Evolutionary conservation across 2,797 vertebrate species (phyloP).

Genomic region (Dryobates pubescens): DNA sequence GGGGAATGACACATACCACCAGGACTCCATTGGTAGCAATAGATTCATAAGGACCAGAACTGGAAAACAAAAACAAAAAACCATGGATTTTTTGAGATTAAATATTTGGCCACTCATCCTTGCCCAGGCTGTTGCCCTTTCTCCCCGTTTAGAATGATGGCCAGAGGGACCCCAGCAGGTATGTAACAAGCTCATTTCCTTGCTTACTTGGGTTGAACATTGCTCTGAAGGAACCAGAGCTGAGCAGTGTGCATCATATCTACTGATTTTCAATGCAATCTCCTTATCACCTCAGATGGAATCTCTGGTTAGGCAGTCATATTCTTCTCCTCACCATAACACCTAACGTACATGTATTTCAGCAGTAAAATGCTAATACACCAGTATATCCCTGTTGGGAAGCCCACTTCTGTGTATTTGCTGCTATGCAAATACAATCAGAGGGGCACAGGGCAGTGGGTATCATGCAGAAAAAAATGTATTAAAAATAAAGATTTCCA

Average conservation of each 20-base stretch:
- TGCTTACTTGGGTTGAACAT: not conserved
- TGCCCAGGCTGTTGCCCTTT: not conserved
- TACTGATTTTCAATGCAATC: not conserved
- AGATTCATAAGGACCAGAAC: constrained; percentile 71
- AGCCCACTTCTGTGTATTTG: not conserved
- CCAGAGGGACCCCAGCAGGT: not conserved
- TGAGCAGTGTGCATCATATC: not conserved
- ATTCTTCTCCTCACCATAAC: not conserved
- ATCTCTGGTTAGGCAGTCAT: not conserved
- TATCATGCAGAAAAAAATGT: not conserved
- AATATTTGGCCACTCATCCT: not conserved
- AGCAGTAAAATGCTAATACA: accelerated
- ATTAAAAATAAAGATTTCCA: not conserved
- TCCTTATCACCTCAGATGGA: not conserved
- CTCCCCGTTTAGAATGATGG: not conserved
- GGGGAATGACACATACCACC: constrained; percentile 78
- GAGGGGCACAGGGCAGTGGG: not conserved
- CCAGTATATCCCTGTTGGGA: not conserved
- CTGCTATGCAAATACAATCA: not conserved
- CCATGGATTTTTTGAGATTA: not conserved
- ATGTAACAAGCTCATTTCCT: not conserved
- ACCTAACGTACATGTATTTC: not conserved
- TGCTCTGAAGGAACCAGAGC: not conserved
- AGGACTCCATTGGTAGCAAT: constrained; percentile 86
- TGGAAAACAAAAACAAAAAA: constrained; percentile 73